Evolutionary conservation across 2,888 invertebrate species (phyloP), one percentile per base, ranked within the genome.

Genomic region (Morpho deidamia): DNA sequence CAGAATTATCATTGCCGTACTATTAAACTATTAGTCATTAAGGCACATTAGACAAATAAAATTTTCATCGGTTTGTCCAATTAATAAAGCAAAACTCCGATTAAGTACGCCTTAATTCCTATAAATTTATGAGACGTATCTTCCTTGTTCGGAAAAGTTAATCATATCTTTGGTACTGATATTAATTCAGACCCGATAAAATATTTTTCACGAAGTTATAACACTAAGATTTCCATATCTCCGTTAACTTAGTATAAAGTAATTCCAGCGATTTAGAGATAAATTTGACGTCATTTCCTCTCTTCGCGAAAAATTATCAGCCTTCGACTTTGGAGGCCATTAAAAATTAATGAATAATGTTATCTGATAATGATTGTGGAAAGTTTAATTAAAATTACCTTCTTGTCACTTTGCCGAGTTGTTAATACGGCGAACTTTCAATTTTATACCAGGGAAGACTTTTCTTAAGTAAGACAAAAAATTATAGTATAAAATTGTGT

Each of bases 281-380:
- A 85, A 87, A 85, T 81, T 86, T 83, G 79, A 80, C 76, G 79
- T 84, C 81, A 81, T 87, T 86, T 85, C 82, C 84, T 81, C 80
- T 80, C 81, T 78, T 73, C 71, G 75, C 53, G 74, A 82, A 84
- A 86, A 85, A 86, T 87, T 84, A 86, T 86, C 83, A 82, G 78
- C 69, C 79, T 82, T 86, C 81, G 82, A 76, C 78, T 76, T 39
- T 76, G 76, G 73, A 72, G 75, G 78, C 78, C 78, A 81, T 87
- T 87, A 85, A 81, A 87, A 88, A 87, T 89, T 89, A 87, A 88
- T 88, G 85, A 88, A 86, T 87, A 86, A 85, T 88, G 84, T 87
- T 88, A 88, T 89, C 88, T 82, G 83, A 86, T 87, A 86, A 88
- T 81, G 82, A 83, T 85, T 81, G 75, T 71, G 74, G 67, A 72